Base-by-base conservation (phyloP, 1,140 invertebrate genomes). In the Pararge aegeria region DNA sequence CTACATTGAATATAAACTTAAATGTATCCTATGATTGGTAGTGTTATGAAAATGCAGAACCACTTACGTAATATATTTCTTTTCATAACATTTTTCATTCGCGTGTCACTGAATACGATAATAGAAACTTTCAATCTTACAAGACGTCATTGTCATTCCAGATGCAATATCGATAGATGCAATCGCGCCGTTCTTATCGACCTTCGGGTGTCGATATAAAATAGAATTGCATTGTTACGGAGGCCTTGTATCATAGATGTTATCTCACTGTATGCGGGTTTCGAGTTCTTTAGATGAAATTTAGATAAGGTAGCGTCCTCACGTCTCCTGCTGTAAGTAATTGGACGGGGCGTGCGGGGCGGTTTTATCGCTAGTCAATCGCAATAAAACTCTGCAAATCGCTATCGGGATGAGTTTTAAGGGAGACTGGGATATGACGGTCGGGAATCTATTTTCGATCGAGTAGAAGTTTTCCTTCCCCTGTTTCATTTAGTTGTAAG, bases 321-420 rank as follows among this genome's bases (percentile, higher is more conserved):
- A 60, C 58, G 58, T 60, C 73, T 63, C 66, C 64, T 64, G 61
- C 66, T 61, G 69, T 76, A 82, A 83, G 81, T 84, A 84, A 87
- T 87, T 85, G 84, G 76, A 74, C 72, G 64, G 69, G 73, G 74
- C 60, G 64, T 62, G 64, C 64, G 57, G 55, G 72, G 73, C 60
- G 49, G 65, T 38, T 56, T 73, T 85, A 85, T 85, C 80, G 75
- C 69, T 65, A 70, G 68, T 80, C 72, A 73, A 82, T 83, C 78
- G 74, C 63, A 83, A 83, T 85, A 85, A 87, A 83, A 83, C 64
- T 74, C 67, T 68, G 78, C 80, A 83, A 81, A 83, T 83, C 70
- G 70, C 54, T 71, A 59, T 67, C 60, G 46, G 52, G 46, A 66
- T 63, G 60, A 61, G 34, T 27, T 48, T 9, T 30, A 37, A 52